A percentile compares a stretch with the other conserved stretches of the same genome.
Evolutionary conservation across 2,113 vertebrate species (phyloP).

Genomic region (Siniperca knerii): DNA sequence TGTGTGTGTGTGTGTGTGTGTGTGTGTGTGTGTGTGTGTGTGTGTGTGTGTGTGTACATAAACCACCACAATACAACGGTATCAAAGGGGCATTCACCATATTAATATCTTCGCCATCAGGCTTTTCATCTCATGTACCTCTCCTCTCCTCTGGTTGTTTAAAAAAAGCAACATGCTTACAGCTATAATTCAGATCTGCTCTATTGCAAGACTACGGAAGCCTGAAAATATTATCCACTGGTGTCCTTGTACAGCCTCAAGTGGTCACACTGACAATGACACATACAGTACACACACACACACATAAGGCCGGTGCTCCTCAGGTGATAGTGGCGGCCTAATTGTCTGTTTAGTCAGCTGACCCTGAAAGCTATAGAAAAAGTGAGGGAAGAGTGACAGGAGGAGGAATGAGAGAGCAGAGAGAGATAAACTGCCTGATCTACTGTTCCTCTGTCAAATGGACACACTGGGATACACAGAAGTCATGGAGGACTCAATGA

Average conservation of each 20-base stretch:
- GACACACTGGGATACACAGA: slow-evolving; percentile 1
- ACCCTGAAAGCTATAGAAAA: slow-evolving; percentile 70
- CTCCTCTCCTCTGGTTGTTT: neutral
- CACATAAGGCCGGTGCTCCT: slow-evolving; percentile 25
- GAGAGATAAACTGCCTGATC: slow-evolving; percentile 50
- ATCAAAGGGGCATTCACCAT: slow-evolving; percentile 25
- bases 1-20: slow-evolving; percentile 6
- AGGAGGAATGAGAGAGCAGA: slow-evolving; percentile 26
- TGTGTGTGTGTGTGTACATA: neutral
- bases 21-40: neutral
- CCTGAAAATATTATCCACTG: slow-evolving; percentile 27
- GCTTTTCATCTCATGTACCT: slow-evolving; percentile 12
- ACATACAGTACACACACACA: slow-evolving; percentile 26
- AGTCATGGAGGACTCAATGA: slow-evolving; percentile 21
- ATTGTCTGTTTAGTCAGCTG: slow-evolving; percentile 78
- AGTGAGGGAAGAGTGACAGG: slow-evolving; percentile 27
- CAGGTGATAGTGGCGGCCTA: slow-evolving; percentile 65
- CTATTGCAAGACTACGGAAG: slow-evolving; percentile 23
- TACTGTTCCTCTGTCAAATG: slow-evolving; percentile 20
- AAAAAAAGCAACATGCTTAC: slow-evolving; percentile 9
- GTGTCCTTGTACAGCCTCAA: slow-evolving; percentile 17
- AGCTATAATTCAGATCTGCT: slow-evolving; percentile 23
- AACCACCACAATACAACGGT: neutral
- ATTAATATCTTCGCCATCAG: slow-evolving; percentile 32
- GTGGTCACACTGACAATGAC: slow-evolving; percentile 31